Conservation (phyloP, 2,113 vertebrate species). For the Leptodactylus fuscus region DNA sequence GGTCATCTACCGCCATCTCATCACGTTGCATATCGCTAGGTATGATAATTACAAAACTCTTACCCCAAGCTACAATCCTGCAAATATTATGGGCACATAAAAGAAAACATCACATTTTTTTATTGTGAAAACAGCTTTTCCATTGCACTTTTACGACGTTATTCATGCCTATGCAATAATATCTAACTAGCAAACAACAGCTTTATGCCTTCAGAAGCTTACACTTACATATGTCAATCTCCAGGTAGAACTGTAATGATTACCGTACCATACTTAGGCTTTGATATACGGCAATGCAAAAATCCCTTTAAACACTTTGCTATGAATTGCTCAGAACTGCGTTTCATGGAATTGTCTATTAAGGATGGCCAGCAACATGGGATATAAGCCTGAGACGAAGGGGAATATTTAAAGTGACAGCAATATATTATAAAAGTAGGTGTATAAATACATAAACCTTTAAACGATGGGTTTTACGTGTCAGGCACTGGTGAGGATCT, state of each 20-base stretch:
- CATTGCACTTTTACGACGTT: slow-evolving; percentile 11
- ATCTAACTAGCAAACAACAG: slow-evolving; percentile 12
- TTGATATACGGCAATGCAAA: neutral
- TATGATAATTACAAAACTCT: neutral
- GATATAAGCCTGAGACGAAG: neutral
- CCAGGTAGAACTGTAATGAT: neutral
- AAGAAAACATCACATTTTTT: neutral
- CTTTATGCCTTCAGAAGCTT: slow-evolving; percentile 9
- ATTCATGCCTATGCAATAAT: slow-evolving; percentile 7
- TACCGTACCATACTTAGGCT: neutral
- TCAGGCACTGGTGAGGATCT: neutral
- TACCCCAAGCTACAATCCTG: neutral
- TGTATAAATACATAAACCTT: neutral
- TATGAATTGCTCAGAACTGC: neutral
- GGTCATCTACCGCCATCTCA: neutral
- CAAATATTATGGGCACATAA: slow-evolving; percentile 21
- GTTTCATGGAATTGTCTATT: neutral
- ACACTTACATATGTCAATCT: slow-evolving; percentile 7
- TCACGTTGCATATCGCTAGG: neutral
- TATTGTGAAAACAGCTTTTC: slow-evolving; percentile 40
- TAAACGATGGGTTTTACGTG: neutral
- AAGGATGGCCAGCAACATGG: neutral
- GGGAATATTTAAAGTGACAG: neutral
- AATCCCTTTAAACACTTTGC: neutral
- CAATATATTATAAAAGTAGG: neutral